Percentiles rank a stretch among this genome's conserved stretches.
These are phyloP conservation scores for Aleiodes testaceus DNA, from an alignment of 2,888 invertebrate species.

Conservation along the genomic window DNA sequence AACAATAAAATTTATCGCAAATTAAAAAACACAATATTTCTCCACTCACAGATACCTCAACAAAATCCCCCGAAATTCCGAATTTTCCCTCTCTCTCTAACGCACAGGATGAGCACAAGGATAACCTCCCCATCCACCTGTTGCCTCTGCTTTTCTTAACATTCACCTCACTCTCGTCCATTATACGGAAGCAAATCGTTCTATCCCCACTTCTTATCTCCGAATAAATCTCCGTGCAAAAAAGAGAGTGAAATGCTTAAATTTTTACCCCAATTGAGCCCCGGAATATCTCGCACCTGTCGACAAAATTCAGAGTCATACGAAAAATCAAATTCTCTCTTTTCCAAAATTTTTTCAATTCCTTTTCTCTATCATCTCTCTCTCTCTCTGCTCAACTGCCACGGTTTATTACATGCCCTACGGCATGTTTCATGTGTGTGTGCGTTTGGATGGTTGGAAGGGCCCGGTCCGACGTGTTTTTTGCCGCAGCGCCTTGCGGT, in stretches of 20 bases:
- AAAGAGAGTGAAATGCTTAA: constrained; percentile 6
- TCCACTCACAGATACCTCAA: too few species aligned
- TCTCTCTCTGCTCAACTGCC: constrained; percentile 48
- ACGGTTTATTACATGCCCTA: constrained; percentile 40
- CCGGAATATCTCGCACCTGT: constrained; percentile 39
- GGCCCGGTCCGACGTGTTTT: constrained; percentile 72
- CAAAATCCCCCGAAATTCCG: neutral
- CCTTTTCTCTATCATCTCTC: constrained; percentile 48
- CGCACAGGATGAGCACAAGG: constrained; percentile 70
- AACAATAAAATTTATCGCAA: too few species aligned
- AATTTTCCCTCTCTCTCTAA: constrained; percentile 56
- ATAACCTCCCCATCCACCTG: constrained; percentile 73
- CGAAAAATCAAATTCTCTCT: constrained; percentile 43
- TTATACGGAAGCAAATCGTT: constrained; percentile 44
- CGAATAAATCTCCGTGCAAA: neutral
- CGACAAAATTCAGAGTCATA: neutral
- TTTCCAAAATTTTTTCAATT: constrained; percentile 52
- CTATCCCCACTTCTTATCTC: constrained; percentile 31
- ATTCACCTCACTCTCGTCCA: constrained; percentile 14
- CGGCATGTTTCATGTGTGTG: constrained; percentile 31
- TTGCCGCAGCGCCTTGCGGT: constrained; percentile 60
- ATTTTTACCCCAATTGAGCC: constrained; percentile 18
- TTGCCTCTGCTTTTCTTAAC: constrained; percentile 68
- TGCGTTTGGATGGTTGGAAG: constrained; percentile 25
- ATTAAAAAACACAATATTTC: too few species aligned